phyloP scores from a whole-genome alignment of 2,113 vertebrate genomes.

The Channa maculata region DNA sequence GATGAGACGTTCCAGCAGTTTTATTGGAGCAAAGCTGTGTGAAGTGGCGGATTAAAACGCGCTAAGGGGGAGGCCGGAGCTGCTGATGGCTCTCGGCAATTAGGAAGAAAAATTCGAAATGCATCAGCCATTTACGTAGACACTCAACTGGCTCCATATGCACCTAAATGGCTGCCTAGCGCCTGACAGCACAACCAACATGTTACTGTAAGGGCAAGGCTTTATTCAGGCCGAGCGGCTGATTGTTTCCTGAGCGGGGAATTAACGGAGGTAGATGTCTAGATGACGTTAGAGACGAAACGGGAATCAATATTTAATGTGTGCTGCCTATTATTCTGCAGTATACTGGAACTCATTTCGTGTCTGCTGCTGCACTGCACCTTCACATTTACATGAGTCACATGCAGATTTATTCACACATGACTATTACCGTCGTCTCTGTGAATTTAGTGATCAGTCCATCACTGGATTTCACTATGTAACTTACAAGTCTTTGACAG shows the following conservation, averaged over 20 bases:
- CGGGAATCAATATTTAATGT: constrained; percentile 69
- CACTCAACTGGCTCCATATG: constrained; percentile 84
- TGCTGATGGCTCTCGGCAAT: constrained; percentile 81
- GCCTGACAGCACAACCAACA: constrained; percentile 60
- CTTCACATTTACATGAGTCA: constrained; percentile 44
- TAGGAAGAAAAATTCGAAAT: constrained; percentile 82
- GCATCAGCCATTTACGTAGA: constrained; percentile 88
- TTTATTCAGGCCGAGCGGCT: constrained; percentile 26
- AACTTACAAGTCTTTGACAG: not conserved
- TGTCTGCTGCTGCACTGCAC: constrained; percentile 27
- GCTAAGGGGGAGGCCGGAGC: constrained; percentile 60
- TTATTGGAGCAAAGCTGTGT: constrained; percentile 25
- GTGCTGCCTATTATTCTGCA: constrained; percentile 67
- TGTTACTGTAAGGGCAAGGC: constrained; percentile 49
- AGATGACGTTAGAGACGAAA: constrained; percentile 60
- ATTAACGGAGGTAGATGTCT: constrained; percentile 55
- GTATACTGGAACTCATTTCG: constrained; percentile 36
- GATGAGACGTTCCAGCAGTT: constrained; percentile 8
- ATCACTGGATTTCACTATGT: not conserved
- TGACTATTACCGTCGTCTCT: constrained; percentile 9
- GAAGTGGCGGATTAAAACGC: constrained; percentile 48
- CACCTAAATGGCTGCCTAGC: constrained; percentile 86
- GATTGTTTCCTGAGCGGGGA: constrained; percentile 40
- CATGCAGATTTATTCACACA: constrained; percentile 37
- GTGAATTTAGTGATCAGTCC: not conserved